These are phyloP conservation scores for Cheumatopsyche charites DNA, from an alignment of 1,140 invertebrate genomes.

Conservation along the genomic window DNA sequence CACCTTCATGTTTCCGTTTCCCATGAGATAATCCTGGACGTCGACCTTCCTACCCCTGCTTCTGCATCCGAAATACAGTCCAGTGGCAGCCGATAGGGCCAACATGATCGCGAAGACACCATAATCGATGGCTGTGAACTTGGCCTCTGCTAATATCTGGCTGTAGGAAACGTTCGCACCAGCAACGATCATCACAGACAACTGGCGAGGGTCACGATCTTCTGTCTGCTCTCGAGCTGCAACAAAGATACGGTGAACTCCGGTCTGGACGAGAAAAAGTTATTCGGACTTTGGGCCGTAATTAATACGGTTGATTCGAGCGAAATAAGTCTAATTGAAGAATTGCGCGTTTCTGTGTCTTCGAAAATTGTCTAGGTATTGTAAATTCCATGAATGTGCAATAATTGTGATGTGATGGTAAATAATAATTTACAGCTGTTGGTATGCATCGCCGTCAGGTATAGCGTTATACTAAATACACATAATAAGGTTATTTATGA, in stretches of 20 bases:
- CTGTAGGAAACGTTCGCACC: constrained; percentile 47
- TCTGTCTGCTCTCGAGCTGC: not conserved
- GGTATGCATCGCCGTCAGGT: too few relatives aligned
- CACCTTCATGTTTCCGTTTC: constrained; percentile 71
- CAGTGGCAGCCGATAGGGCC: constrained; percentile 69
- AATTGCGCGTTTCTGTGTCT: too few relatives aligned
- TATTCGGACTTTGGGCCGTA: too few relatives aligned
- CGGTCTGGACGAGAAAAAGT: not conserved
- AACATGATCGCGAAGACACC: constrained; percentile 68
- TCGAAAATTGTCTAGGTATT: too few relatives aligned
- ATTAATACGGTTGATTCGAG: too few relatives aligned
- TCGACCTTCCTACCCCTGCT: constrained; percentile 59
- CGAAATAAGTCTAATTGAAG: too few relatives aligned
- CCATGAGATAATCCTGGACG: constrained; percentile 75
- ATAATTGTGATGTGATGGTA: too few relatives aligned
- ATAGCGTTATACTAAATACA: too few relatives aligned
- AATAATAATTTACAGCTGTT: too few relatives aligned
- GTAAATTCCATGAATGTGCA: too few relatives aligned
- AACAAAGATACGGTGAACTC: constrained; percentile 4
- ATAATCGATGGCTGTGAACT: constrained; percentile 64
- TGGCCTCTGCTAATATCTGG: constrained; percentile 55
- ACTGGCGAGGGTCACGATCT: constrained; percentile 1
- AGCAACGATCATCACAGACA: constrained; percentile 44
- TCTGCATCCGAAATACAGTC: constrained; percentile 73
- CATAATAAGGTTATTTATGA: too few relatives aligned